Evolutionary conservation across 1,140 invertebrate species (phyloP), one percentile per base, ranked within the genome.

Genomic region (Saccostrea cuccullata): DNA sequence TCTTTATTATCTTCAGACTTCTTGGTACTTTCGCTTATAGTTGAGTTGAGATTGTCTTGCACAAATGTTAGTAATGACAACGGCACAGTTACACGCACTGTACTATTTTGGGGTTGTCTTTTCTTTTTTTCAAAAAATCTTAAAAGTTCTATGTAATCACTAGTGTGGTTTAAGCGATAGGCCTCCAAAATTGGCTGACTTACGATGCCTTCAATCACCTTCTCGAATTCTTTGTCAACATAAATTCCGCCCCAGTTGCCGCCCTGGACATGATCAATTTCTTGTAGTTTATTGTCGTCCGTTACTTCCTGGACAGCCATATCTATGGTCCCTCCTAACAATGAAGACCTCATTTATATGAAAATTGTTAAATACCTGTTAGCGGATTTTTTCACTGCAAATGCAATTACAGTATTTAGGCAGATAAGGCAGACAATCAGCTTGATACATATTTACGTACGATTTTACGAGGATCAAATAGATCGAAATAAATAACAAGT

Each of bases 61-160:
- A 36, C 12, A 13, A 36, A 12, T 15, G 23, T 3, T 36, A 77
- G 2, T 30, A 77, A 36, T 15, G 70, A 40, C 1, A 26, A 0
- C 30, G 70, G 70, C 26, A 77, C 13, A 12, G 11, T 2, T 1
- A 73, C 3, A 73, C 70, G 70, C 30, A 77, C 70, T 2, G 2
- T 15, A 30, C 30, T 77, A 11, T 1, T 77, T 13, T 77, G 86
- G 0, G 88, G 87, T 26, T 17, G 85, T 13, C 90, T 55, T 55
- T 91, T 91, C 36, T 91, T 91, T 5, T 64, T 84, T 86, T 91
- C 90, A 60, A 91, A 58, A 30, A 89, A 87, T 60, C 88, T 23
- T 15, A 86, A 85, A n/a, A 91, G 20, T 83, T 89, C 90, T 9
- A 89, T 23, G 23, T 82, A 77, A 23, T 89, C 90, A 64, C 60